Base-by-base conservation (phyloP, 2,113 vertebrate species). In the Beaufortia kweichowensis region DNA sequence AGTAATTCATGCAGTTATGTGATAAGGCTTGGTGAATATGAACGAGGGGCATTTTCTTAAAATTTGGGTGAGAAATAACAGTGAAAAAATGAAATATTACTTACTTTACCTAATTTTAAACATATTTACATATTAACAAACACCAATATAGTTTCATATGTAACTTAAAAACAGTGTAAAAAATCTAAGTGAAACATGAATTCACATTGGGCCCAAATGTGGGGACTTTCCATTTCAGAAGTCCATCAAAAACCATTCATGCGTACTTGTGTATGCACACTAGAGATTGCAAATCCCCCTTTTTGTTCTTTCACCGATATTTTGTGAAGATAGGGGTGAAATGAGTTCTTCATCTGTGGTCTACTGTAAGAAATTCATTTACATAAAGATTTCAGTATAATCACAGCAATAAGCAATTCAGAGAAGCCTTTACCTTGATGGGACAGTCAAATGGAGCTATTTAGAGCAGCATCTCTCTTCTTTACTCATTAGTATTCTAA, bases 401-500 rank as follows among this genome's bases (percentile, higher is more conserved):
- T 74, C 71, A 41, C 35, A 23, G 35, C 56, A 74, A 48, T 24
- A 7, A 24, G 57, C 56, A 61, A 61, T 74, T 74, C 39, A 46
- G 60, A 61, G 71, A 24, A 61, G 56, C 41, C 56, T 77, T 69
- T 53, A 70, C 57, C 71, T 74, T 61, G 69, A 35, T 60, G 26
- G 24, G 71, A 9, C 28, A 26, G 46, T 26, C 63, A 75, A 76
- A 76, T 65, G 39, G 21, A 41, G 48, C 67, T 64, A 81, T 76
- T 72, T 72, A 59, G 50, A 75, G 43, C 46, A 50, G 48, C 64
- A 21, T 19, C 15, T 50, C 66, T 67, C 57, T 23, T 35, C 29
- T 41, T 48, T 31, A 64, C 78, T 73, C 50, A 86, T 84, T 85
- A 87, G 86, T 81, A 88, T 90, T 88, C 84, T 77, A 76, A 86